Base-by-base conservation (phyloP, 1,140 invertebrate species). In the Sarcophaga bullata region DNA sequence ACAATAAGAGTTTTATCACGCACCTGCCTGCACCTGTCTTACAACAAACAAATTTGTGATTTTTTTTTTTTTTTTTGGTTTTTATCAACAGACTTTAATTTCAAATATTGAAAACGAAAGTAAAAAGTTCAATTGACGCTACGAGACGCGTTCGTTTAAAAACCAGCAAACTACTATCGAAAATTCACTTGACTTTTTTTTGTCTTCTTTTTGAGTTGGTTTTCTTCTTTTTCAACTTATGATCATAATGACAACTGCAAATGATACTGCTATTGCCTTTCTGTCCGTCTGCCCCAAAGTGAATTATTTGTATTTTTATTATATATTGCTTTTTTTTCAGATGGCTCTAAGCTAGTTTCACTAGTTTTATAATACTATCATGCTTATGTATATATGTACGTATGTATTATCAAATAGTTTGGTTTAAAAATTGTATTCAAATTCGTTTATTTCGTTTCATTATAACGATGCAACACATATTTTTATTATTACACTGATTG, bases 81-180 rank as follows among this genome's bases (percentile, higher is more conserved):
- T 17, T 17, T 37, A 37, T 37, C 25, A 37, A 37, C 25, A 37
- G 25, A 37, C 25, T 37, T 7, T 68, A 9, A 19, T n/a, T 58
- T 58, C 54, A 58, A 58, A 58, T 49, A 76, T 76, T 25, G 75
- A 78, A 78, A 78, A 78, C 75, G 75, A 78, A 78, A 78, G 75
- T 78, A 50, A 25, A 73, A 78, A 78, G 75, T 78, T 78, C 75
- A 78, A 78, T 50, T 78, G 75, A 78, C 75, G 75, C 10, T 72
- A 37, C 25, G 25, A 1, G 25, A 37, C 25, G 25, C 25, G 25
- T 37, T 37, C 4, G 25, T 37, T 37, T 37, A 37, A 37, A 37
- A 37, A 37, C 1, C 4, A 37, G 25, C n/a, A n/a, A n/a, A n/a
- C 25, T 37, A 37, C 25, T 37, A 37, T 37, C 25, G 25, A 37